A percentile compares a stretch with the other conserved stretches of the same genome.
phyloP scores from a whole-genome alignment of 2,888 invertebrate species.

The Coenonympha glycerion region DNA sequence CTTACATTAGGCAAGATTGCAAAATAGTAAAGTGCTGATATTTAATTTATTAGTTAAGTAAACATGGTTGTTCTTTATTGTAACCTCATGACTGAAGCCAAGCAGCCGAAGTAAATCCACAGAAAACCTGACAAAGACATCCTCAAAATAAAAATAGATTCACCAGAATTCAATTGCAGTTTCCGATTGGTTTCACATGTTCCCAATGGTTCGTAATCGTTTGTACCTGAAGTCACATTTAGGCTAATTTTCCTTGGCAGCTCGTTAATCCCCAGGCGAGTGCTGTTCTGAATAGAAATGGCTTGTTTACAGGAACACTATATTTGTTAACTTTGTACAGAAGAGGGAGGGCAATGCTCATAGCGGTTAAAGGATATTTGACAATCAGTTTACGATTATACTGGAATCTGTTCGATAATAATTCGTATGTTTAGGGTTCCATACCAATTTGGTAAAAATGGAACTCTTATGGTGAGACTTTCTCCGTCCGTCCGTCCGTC shows the following conservation, averaged over 20 bases:
- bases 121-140: neutral
- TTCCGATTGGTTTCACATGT: neutral
- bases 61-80: no score
- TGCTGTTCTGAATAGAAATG: slow-evolving; percentile 21
- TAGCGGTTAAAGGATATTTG: slow-evolving; percentile 14
- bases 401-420: no score
- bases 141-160: neutral
- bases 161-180: slow-evolving; percentile 2
- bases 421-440: no score
- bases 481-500: no score
- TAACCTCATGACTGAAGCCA: no score
- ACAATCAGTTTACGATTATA: no score
- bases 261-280: slow-evolving; percentile 19
- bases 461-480: no score
- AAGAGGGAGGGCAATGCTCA: neutral
- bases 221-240: slow-evolving; percentile 12
- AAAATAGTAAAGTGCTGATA: no score
- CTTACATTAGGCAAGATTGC: no score
- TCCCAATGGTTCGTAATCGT: slow-evolving; percentile 9
- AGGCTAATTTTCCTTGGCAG: slow-evolving; percentile 18
- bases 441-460: no score
- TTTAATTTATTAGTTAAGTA: no score
- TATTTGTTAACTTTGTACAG: slow-evolving; percentile 19
- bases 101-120: no score
- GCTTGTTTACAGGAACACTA: slow-evolving; percentile 17